These are phyloP conservation scores for Agrenia bidenticulata DNA, from an alignment of 2,888 invertebrate genomes.

Conservation along the genomic window DNA sequence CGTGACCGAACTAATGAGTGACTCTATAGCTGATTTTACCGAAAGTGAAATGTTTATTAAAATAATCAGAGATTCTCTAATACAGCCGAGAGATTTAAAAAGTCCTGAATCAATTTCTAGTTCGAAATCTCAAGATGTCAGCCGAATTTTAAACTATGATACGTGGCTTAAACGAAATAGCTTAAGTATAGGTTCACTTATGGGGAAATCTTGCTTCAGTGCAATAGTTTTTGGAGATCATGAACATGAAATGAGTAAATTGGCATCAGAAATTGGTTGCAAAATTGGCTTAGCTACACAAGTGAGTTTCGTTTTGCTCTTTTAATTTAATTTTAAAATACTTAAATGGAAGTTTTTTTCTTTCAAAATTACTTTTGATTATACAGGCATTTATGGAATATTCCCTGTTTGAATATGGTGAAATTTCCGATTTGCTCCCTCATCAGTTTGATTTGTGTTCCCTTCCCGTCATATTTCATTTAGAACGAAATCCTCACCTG, in stretches of 20 bases:
- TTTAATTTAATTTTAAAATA: no score
- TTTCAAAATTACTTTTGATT: background rate
- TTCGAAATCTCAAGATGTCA: background rate
- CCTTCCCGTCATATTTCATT: conserved; percentile 39
- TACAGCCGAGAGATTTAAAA: background rate
- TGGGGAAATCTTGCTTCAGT: conserved; percentile 43
- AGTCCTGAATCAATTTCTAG: background rate
- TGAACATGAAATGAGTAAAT: conserved; percentile 34
- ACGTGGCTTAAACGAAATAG: conserved; percentile 38
- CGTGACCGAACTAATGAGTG: conserved; percentile 49
- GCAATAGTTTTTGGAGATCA: conserved; percentile 35
- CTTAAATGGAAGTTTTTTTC: background rate
- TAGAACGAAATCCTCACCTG: conserved; percentile 17
- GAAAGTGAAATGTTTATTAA: conserved; percentile 46
- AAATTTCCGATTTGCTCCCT: background rate
- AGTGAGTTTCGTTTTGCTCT: no score
- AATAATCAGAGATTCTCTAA: conserved; percentile 1
- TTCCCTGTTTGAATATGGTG: conserved; percentile 6
- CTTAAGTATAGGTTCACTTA: conserved; percentile 40
- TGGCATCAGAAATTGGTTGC: conserved; percentile 41
- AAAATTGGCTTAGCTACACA: conserved; percentile 43
- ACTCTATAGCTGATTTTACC: conserved; percentile 45
- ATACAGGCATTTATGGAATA: conserved; percentile 12
- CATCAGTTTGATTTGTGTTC: conserved; percentile 28
- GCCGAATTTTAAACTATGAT: conserved; percentile 19